These are phyloP conservation scores for Microctonus aethiopoides DNA, from an alignment of 2,888 invertebrate genomes.

Conservation along the genomic window DNA sequence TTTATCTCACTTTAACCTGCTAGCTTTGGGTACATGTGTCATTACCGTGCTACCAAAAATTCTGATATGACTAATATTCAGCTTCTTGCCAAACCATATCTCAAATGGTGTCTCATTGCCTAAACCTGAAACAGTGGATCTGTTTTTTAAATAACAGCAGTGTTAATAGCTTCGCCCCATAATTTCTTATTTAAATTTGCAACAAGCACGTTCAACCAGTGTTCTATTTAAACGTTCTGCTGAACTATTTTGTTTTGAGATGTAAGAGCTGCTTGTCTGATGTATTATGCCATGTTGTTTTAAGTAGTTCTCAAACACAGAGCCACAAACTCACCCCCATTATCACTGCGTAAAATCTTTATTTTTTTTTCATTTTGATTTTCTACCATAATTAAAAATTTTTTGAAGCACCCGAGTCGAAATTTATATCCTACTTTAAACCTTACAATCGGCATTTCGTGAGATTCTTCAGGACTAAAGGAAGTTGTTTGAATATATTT, in stretches of 20 bases:
- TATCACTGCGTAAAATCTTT: constrained; percentile 35
- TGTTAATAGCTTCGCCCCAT: not conserved
- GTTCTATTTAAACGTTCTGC: not conserved
- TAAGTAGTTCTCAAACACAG: not conserved
- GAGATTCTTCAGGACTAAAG: no score
- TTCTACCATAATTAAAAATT: constrained; percentile 29
- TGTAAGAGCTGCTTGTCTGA: not conserved
- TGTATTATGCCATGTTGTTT: not conserved
- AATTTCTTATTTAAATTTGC: not conserved
- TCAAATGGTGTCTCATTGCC: constrained; percentile 36
- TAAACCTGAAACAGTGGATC: constrained; percentile 43
- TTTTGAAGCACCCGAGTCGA: constrained; percentile 34
- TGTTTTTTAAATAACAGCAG: constrained; percentile 47
- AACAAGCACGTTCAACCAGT: not conserved
- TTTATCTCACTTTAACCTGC: not conserved
- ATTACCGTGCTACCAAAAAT: constrained; percentile 34
- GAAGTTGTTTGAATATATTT: no score
- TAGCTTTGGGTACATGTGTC: constrained; percentile 19
- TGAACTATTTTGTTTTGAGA: not conserved
- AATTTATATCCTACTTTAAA: no score
- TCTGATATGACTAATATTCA: constrained; percentile 33
- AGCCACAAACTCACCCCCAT: constrained; percentile 31
- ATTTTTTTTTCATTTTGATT: constrained; percentile 34
- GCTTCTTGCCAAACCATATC: constrained; percentile 26
- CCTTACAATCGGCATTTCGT: no score